Percentiles rank a stretch among this genome's conserved stretches.
Evolutionary conservation across 2,888 invertebrate genomes (phyloP).

Genomic region (Hydroisotoma schaefferi): DNA sequence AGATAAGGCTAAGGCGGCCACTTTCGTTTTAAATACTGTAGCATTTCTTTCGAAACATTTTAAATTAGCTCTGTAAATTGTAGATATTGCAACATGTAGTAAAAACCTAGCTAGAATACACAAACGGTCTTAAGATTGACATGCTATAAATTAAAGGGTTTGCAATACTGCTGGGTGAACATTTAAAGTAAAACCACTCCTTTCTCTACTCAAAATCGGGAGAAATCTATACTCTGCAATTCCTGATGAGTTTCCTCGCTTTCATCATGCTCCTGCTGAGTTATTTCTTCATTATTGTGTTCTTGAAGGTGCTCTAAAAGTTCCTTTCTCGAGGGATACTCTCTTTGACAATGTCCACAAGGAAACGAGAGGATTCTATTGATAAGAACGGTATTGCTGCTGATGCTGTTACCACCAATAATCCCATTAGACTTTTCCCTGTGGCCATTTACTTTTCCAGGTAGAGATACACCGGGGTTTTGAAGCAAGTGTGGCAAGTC

Average conservation of each 20-base stretch:
- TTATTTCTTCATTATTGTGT: constrained; percentile 11
- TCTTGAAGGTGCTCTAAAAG: constrained; percentile 38
- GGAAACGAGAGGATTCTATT: constrained; percentile 19
- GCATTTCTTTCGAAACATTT: too few species aligned
- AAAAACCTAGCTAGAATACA: too few species aligned
- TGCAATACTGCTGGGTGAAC: too few species aligned
- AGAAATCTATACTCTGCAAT: not conserved
- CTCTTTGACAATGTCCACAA: constrained; percentile 42
- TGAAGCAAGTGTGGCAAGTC: constrained; percentile 16
- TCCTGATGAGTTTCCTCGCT: not conserved
- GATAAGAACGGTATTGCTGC: not conserved
- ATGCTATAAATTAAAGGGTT: too few species aligned
- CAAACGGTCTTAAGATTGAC: too few species aligned
- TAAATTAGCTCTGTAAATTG: too few species aligned
- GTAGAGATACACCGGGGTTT: not conserved
- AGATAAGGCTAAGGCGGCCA: too few species aligned
- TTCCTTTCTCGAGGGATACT: constrained; percentile 31
- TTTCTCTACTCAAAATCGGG: not conserved
- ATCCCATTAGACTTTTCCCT: not conserved
- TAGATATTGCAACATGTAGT: too few species aligned
- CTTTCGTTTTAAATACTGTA: too few species aligned
- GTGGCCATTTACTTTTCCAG: not conserved
- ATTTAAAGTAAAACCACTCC: too few species aligned
- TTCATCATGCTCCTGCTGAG: not conserved
- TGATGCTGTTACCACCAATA: not conserved